A percentile compares a stretch with the other conserved stretches of the same genome.
Evolutionary conservation across 2,888 invertebrate species (phyloP).

Genomic region (Scaptomyza caliginosa): DNA sequence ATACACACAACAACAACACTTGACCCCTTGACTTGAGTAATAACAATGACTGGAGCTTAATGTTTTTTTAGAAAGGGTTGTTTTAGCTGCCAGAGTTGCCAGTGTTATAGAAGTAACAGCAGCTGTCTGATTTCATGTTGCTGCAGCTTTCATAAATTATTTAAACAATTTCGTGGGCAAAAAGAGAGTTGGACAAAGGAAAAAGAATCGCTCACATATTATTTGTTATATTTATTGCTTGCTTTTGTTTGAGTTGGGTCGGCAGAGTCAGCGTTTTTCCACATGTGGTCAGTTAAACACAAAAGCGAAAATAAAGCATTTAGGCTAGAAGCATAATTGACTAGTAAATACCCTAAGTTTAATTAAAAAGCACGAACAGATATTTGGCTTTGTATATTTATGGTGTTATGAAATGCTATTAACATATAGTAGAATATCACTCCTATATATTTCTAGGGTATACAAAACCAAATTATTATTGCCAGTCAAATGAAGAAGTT

Average conservation of each 20-base stretch:
- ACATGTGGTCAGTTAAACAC: conserved; percentile 12
- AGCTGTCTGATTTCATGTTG: conserved; percentile 66
- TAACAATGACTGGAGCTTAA: conserved; percentile 60
- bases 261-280: conserved; percentile 33
- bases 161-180: conserved; percentile 52
- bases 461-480: conserved; percentile 8
- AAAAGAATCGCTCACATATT: conserved; percentile 23
- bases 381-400: no score
- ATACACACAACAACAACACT: conserved; percentile 46
- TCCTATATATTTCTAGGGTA: neutral
- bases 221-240: conserved; percentile 44
- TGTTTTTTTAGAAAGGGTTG: conserved; percentile 11
- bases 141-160: conserved; percentile 58
- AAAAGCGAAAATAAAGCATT: conserved; percentile 5
- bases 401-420: no score
- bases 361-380: neutral
- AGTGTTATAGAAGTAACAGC: conserved; percentile 21
- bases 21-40: conserved; percentile 57
- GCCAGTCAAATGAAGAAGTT: conserved; percentile 3
- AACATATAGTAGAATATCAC: no score
- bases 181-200: conserved; percentile 26
- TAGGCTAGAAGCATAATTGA: neutral
- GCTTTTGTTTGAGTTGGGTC: conserved; percentile 35
- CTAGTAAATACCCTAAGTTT: neutral
- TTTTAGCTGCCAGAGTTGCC: conserved; percentile 1